A percentile compares a stretch with the other conserved stretches of the same genome.
Conservation (phyloP, 2,888 invertebrate species). For the Oligia fasciuncula region DNA sequence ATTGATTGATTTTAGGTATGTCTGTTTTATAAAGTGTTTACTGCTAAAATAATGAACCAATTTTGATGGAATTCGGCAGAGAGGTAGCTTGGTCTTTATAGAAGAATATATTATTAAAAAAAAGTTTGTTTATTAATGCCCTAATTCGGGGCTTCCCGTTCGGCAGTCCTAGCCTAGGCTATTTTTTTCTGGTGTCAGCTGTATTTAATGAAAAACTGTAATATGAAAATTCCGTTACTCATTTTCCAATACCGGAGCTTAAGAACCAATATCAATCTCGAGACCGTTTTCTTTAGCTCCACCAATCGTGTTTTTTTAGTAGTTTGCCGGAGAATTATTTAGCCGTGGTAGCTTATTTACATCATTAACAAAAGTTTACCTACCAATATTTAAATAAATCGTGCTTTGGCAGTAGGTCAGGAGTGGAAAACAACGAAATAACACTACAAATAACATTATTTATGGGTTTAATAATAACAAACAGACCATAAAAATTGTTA, state of each 20-base stretch:
- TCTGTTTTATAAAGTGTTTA: background rate
- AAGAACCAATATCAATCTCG: slow-evolving; percentile 19
- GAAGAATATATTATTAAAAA: background rate
- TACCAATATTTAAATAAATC: slow-evolving; percentile 39
- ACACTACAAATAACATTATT: slow-evolving; percentile 16
- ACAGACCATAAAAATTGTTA: slow-evolving; percentile 24
- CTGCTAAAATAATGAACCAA: background rate
- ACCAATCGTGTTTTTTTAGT: slow-evolving; percentile 19
- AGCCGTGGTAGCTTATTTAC: slow-evolving; percentile 34
- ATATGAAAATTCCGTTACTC: slow-evolving; percentile 33
- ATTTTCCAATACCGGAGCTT: slow-evolving; percentile 16
- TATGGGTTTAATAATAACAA: slow-evolving; percentile 29
- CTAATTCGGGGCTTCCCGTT: background rate
- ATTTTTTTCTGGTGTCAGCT: slow-evolving; percentile 32
- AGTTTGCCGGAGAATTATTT: background rate
- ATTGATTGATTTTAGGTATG: background rate
- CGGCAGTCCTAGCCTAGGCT: background rate
- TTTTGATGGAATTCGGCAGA: background rate
- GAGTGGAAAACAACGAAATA: slow-evolving; percentile 22
- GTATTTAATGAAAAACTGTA: slow-evolving; percentile 36
- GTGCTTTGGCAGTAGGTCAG: slow-evolving; percentile 52
- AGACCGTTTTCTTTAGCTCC: background rate
- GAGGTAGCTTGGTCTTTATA: background rate
- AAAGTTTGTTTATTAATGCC: background rate
- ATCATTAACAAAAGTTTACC: slow-evolving; percentile 46